Percentiles rank a stretch among this genome's conserved stretches.
Evolutionary conservation across 2,113 vertebrate species (phyloP).

Genomic region (Boulengeromyrus knoepffleri): DNA sequence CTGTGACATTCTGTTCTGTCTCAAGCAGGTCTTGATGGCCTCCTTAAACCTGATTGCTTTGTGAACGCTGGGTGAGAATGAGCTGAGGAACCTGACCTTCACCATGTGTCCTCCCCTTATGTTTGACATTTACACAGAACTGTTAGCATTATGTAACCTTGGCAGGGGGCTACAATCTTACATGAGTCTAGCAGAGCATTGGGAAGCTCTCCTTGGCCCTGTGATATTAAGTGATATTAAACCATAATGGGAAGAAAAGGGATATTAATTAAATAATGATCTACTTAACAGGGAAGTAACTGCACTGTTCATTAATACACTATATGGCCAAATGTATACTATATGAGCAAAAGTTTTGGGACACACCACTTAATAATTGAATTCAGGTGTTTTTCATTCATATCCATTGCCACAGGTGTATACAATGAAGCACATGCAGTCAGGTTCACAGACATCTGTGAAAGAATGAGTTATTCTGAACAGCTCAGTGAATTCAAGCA

Average conservation of each 20-base stretch:
- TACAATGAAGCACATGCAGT: not conserved
- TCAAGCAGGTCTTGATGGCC: not conserved
- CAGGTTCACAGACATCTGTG: no score
- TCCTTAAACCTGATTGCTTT: not conserved
- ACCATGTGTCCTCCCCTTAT: not conserved
- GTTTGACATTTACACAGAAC: not conserved
- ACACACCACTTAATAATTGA: not conserved
- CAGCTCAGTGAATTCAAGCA: no score
- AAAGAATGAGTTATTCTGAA: no score
- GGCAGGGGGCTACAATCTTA: not conserved
- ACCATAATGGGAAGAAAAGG: not conserved
- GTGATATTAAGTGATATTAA: not conserved
- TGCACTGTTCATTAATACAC: not conserved
- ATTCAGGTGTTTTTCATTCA: not conserved
- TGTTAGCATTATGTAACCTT: not conserved
- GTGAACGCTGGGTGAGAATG: not conserved
- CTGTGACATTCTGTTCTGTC: not conserved
- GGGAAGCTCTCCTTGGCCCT: not conserved
- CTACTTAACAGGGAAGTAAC: not conserved
- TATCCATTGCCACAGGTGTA: not conserved
- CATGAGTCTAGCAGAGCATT: not conserved
- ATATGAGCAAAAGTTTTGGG: not conserved
- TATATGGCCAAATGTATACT: not conserved
- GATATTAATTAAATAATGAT: not conserved
- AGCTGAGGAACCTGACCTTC: not conserved